phyloP scores from a whole-genome alignment of 2,797 vertebrate species.

The Perdix hodgsoniae region DNA sequence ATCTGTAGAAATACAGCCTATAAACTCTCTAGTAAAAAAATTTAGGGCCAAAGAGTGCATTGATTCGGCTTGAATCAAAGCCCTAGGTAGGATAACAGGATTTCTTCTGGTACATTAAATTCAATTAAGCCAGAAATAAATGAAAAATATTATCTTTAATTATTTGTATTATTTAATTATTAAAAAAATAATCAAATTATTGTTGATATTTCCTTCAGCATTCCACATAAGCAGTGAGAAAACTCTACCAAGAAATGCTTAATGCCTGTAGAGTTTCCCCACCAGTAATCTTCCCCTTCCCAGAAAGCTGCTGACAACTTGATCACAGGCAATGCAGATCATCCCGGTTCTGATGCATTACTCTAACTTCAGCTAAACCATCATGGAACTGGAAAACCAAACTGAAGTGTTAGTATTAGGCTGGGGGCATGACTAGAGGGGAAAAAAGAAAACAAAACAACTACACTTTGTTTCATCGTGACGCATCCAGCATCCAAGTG shows the following conservation, averaged over 20 bases:
- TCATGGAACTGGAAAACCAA: neutral
- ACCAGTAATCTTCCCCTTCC: neutral
- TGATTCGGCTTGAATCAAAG: neutral
- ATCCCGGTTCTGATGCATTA: neutral
- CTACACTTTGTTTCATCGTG: neutral
- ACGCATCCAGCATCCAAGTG: neutral
- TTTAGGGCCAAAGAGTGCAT: neutral
- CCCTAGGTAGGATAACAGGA: neutral
- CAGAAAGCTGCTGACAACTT: neutral
- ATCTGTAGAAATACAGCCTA: neutral
- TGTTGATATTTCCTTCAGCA: neutral
- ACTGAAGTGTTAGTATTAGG: neutral
- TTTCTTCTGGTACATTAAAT: neutral
- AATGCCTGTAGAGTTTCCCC: neutral
- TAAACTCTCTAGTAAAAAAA: neutral
- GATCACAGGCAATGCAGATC: neutral
- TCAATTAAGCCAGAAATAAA: neutral
- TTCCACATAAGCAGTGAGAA: neutral
- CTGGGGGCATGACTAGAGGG: neutral
- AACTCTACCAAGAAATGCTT: neutral
- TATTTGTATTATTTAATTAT: too few species aligned
- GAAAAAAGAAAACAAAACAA: neutral
- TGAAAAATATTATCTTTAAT: neutral
- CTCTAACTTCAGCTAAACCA: neutral
- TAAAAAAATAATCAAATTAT: too few species aligned